Base-by-base conservation (phyloP, 2,113 vertebrate genomes). In the Centropus bengalensis region DNA sequence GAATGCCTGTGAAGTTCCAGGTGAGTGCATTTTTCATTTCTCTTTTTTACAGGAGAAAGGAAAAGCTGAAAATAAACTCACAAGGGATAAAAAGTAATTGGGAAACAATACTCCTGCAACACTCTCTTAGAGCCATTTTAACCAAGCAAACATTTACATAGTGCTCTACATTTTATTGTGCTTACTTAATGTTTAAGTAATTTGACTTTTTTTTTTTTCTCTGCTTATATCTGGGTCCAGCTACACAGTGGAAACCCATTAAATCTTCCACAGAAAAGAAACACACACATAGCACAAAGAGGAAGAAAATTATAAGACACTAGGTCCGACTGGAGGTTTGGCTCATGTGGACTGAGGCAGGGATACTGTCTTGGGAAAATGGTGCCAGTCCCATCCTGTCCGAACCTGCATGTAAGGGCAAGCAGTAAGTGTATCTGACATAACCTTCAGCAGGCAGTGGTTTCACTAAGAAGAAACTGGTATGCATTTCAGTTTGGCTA, bases 301-400 rank as follows among this genome's bases (percentile, higher is more conserved):
- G 8, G 17, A 59, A 47, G 17, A 62, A 84, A 78, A 78, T 7
- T 0, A 2, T 21, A 81, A 77, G 59, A 60, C 28, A 18, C 23
- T 2, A 2, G 4, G 14, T 24, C 36, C 73, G 38, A 40, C 33
- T 24, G 59, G 44, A 1, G 2, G 24, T 17, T 45, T 89, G 33
- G 54, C 51, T 83, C 20, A 24, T 3, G 4, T 9, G 13, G 59
- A 51, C 63, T 0, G 0, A 82, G 38, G 63, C 14, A 55, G 14
- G 27, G 32, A n/a, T 21, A 79, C 49, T 14, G 62, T 27, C 30
- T 8, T 36, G 42, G 30, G 58, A 90, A 88, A 67, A 12, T 30
- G n/a, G 3, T 42, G 26, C 20, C 8, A 42, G 33, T 8, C 2
- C 0, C 18, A 82, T 47, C 10, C n/a, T 7, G 1, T 32, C 58